phyloP scores from a whole-genome alignment of 2,888 invertebrate genomes.

The Acanthoscelides obtectus region DNA sequence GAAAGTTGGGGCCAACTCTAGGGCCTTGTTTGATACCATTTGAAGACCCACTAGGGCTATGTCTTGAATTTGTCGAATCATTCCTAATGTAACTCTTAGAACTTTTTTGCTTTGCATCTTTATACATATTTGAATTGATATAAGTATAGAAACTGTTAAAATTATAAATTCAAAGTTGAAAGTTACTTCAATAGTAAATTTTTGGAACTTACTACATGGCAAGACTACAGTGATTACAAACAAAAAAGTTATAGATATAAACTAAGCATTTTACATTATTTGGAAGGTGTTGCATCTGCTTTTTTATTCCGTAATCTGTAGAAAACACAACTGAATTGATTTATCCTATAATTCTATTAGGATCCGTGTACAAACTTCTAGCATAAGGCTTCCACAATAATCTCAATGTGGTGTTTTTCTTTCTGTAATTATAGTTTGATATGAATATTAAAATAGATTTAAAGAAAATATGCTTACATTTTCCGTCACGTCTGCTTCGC shows the following conservation, averaged over 20 bases:
- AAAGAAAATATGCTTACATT: background rate
- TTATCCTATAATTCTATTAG: background rate
- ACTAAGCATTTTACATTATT: background rate
- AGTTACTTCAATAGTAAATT: background rate
- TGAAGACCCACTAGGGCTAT: conserved; percentile 59
- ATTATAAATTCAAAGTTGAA: background rate
- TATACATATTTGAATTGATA: background rate
- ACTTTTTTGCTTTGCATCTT: conserved; percentile 16
- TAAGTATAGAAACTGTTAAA: no score
- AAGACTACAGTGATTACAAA: background rate
- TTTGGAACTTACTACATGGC: background rate
- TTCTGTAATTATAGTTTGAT: background rate
- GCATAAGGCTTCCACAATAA: background rate
- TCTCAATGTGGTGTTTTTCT: background rate
- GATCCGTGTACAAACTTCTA: background rate
- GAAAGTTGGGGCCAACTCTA: conserved; percentile 99
- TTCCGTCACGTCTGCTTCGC: background rate
- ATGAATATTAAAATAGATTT: background rate
- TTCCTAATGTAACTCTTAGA: conserved; percentile 45
- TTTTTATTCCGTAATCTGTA: background rate
- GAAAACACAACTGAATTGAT: background rate
- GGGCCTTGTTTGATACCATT: conserved; percentile 54
- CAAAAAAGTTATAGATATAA: background rate
- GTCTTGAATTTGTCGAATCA: conserved; percentile 74
- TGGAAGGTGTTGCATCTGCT: background rate